Evolutionary conservation across 2,888 invertebrate species (phyloP).

Genomic region (Mechanitis messenoides): DNA sequence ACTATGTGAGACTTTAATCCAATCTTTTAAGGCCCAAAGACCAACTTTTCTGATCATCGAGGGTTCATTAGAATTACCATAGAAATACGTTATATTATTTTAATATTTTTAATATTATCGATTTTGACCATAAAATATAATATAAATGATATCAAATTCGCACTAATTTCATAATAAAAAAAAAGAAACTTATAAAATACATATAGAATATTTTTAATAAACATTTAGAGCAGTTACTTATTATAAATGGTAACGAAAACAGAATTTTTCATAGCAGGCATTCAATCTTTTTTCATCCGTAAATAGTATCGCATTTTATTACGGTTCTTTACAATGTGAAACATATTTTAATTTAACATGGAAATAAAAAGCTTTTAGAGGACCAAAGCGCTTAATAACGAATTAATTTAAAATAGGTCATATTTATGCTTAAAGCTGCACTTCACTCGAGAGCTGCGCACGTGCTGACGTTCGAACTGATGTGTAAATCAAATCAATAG

Average conservation of each 20-base stretch:
- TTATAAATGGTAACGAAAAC: slow-evolving; percentile 15
- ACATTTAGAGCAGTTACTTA: not conserved
- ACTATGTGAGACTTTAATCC: too few relatives aligned
- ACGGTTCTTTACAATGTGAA: slow-evolving; percentile 33
- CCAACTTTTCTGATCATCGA: too few relatives aligned
- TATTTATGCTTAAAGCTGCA: slow-evolving; percentile 32
- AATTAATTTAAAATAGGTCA: slow-evolving; percentile 32
- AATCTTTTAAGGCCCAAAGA: too few relatives aligned
- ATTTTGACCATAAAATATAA: too few relatives aligned
- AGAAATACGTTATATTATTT: too few relatives aligned
- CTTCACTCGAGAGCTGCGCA: slow-evolving; percentile 23
- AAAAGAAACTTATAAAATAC: too few relatives aligned
- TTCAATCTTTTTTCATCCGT: slow-evolving; percentile 28
- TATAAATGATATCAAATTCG: too few relatives aligned
- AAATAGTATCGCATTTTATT: slow-evolving; percentile 29
- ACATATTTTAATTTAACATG: slow-evolving; percentile 31
- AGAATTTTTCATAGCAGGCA: slow-evolving; percentile 23
- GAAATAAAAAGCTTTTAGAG: slow-evolving; percentile 32
- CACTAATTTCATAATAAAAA: too few relatives aligned
- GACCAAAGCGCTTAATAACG: slow-evolving; percentile 31
- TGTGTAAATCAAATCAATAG: slow-evolving; percentile 29
- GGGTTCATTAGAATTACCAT: too few relatives aligned
- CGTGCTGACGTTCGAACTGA: slow-evolving; percentile 22
- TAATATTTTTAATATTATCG: too few relatives aligned
- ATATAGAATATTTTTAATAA: too few relatives aligned